Conservation (phyloP, 2,113 vertebrate genomes). For the Paramisgurnus dabryanus region DNA sequence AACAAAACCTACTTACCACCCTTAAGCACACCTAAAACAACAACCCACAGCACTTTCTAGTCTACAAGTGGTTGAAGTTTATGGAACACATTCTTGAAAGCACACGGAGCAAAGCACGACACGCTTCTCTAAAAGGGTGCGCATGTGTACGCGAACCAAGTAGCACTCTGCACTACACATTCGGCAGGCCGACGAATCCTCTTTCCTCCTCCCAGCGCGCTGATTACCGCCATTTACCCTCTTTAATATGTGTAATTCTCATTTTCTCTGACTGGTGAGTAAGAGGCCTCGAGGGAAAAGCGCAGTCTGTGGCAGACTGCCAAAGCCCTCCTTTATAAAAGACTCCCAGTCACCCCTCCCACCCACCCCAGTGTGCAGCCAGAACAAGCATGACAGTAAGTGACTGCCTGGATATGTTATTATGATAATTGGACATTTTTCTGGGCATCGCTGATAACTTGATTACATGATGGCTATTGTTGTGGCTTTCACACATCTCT, state of each 20-base stretch:
- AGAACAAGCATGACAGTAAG: slow-evolving; percentile 64
- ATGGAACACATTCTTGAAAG: slow-evolving; percentile 36
- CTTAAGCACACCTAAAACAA: slow-evolving; percentile 33
- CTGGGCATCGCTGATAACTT: slow-evolving; percentile 60
- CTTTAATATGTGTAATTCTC: slow-evolving; percentile 82
- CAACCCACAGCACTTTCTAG: background rate
- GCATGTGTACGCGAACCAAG: slow-evolving; percentile 1
- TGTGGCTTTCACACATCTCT: slow-evolving; percentile 53
- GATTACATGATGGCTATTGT: slow-evolving; percentile 58
- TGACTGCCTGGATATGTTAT: slow-evolving; percentile 64
- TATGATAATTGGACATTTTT: slow-evolving; percentile 66
- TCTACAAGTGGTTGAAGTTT: slow-evolving; percentile 27
- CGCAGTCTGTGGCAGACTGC: slow-evolving; percentile 74
- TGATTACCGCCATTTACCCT: slow-evolving; percentile 81
- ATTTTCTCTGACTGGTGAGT: slow-evolving; percentile 79
- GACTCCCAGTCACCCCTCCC: slow-evolving; percentile 66
- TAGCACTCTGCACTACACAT: slow-evolving; percentile 49
- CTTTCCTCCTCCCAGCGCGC: slow-evolving; percentile 68
- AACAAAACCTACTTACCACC: slow-evolving; percentile 2
- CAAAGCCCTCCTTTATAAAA: slow-evolving; percentile 71
- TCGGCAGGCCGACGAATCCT: slow-evolving; percentile 70
- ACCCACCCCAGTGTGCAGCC: slow-evolving; percentile 58
- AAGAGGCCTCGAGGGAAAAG: slow-evolving; percentile 73
- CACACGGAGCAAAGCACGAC: background rate
- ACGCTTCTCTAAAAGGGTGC: slow-evolving; percentile 9